These are phyloP conservation scores for Beris morrisii DNA, from an alignment of 2,888 invertebrate species.

Conservation along the genomic window DNA sequence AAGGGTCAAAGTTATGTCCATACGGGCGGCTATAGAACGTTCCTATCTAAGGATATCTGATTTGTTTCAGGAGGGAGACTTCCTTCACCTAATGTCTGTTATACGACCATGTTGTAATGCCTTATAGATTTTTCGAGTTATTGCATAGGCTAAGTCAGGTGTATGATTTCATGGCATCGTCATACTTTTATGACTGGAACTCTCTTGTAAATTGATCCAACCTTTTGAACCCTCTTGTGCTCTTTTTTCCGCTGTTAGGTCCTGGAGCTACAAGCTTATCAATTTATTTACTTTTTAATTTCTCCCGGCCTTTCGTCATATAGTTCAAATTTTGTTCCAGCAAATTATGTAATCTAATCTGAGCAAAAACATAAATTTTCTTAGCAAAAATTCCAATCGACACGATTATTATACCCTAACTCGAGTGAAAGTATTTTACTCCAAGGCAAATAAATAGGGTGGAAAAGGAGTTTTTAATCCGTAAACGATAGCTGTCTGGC, in stretches of 20 bases:
- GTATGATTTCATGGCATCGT: too few species aligned
- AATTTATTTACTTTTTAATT: too few species aligned
- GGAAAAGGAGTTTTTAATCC: conserved; percentile 38
- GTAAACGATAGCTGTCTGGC: conserved; percentile 37
- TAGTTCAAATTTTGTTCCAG: neutral
- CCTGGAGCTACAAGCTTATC: too few species aligned
- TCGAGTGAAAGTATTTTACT: conserved; percentile 18
- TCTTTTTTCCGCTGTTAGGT: too few species aligned
- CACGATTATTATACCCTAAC: conserved; percentile 21
- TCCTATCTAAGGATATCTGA: too few species aligned
- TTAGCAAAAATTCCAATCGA: neutral
- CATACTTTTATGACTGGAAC: too few species aligned
- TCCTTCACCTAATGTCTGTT: conserved; percentile 7
- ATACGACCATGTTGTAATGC: neutral
- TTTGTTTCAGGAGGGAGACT: neutral
- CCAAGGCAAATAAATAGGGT: conserved; percentile 32
- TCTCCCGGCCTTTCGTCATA: too few species aligned
- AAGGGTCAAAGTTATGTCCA: conserved; percentile 33
- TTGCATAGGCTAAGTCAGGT: too few species aligned
- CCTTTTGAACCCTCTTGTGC: too few species aligned
- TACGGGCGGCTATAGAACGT: conserved; percentile 4
- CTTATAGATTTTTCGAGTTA: too few species aligned
- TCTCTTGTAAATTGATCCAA: too few species aligned
- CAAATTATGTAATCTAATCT: conserved; percentile 28
- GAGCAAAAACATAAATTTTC: conserved; percentile 1